Percentiles rank a stretch among this genome's conserved stretches.
phyloP scores from a whole-genome alignment of 2,888 invertebrate genomes.

The Yponomeuta malinellus region DNA sequence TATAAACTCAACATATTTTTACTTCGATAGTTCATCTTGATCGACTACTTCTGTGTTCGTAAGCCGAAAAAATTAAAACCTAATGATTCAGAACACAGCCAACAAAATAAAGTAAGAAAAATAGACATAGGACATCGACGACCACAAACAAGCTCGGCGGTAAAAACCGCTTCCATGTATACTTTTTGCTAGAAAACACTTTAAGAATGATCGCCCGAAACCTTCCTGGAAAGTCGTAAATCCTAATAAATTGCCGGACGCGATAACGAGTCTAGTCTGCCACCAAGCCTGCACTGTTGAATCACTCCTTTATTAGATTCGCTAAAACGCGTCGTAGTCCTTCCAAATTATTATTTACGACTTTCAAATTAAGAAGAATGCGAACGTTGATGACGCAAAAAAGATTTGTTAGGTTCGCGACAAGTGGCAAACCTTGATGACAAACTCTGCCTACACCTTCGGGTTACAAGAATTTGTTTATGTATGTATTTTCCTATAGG shows the following conservation, averaged over 20 bases:
- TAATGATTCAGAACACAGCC: neutral
- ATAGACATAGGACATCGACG: neutral
- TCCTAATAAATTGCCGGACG: constrained; percentile 52
- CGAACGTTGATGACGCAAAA: too few species aligned
- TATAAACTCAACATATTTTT: too few species aligned
- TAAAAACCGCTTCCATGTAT: neutral
- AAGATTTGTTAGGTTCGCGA: too few species aligned
- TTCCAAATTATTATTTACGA: constrained; percentile 43
- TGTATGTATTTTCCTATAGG: too few species aligned
- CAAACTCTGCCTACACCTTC: too few species aligned
- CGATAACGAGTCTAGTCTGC: constrained; percentile 35
- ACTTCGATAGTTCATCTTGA: too few species aligned
- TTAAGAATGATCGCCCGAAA: constrained; percentile 36
- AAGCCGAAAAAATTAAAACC: neutral
- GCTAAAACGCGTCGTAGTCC: constrained; percentile 36
- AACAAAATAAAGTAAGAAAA: neutral
- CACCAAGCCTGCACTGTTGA: neutral
- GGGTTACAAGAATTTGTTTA: too few species aligned
- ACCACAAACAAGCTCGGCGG: neutral
- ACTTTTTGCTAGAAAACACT: constrained; percentile 29
- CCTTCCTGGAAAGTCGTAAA: constrained; percentile 36
- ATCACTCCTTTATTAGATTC: constrained; percentile 39
- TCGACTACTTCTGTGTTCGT: too few species aligned
- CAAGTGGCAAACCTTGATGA: too few species aligned
- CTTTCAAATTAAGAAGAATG: constrained; percentile 18